Base-by-base conservation (phyloP, 2,888 invertebrate species). In the Syrista parreyssii region DNA sequence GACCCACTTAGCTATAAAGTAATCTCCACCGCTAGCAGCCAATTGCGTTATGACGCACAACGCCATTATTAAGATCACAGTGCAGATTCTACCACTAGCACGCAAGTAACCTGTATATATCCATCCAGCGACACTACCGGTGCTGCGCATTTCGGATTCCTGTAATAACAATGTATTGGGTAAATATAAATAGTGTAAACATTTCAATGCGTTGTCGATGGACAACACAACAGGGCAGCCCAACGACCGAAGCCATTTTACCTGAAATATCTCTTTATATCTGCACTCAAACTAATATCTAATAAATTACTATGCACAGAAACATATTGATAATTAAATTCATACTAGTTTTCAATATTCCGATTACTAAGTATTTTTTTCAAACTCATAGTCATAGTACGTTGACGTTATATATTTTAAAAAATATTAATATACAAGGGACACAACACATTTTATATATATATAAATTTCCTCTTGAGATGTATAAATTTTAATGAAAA, bases 1-100 rank as follows among this genome's bases (percentile, higher is more conserved):
- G 35, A 91, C 91, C 97, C 96, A 97, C 87, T 94, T 94, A 11
- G 95, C 94, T 11, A 97, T 93, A 92, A 96, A 97, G 92, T 95
- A 96, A 89, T 97, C 97, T 1, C 95, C 94, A 11, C 94, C 93
- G 12, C 96, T 97, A 1, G 95, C 96, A 68, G 95, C 91, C 11
- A 94, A 84, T 91, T 97, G 97, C 1, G 96, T 93, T 0, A 95
- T 81, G 32, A 95, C 84, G 82, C 95, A 96, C 36, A 95, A 93
- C 3, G 94, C 73, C 4, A 95, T 82, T 91, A 96, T 93, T 0
- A 94, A 88, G 31, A 93, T 84, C 68, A 95, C 93, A 4, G 95
- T 86, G 73, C 93, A 92, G 81, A 93, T 93, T 82, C 95, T 94
- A 0, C 97, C 96, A 73, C 96, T 95, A 4, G 96, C 95, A 23